Evolutionary conservation across 2,888 invertebrate genomes (phyloP), one percentile per base, ranked within the genome.

Genomic region (Mesorhabditis sp.): DNA sequence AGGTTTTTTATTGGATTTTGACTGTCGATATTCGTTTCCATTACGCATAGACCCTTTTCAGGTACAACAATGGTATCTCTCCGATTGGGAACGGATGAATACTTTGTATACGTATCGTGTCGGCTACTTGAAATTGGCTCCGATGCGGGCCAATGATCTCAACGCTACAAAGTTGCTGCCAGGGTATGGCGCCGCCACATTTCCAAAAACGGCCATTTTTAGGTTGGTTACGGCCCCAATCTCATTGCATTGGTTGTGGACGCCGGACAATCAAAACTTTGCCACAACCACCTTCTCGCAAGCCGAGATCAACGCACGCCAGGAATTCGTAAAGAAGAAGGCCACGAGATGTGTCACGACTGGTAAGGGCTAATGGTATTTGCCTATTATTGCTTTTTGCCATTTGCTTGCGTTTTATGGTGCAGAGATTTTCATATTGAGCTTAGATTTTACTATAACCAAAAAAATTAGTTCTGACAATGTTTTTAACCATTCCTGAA

Each of bases 221-320:
- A 82, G 83, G 5, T 72, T 86, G 43, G 81, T 85, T 1, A 80
- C 83, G 4, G 80, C 85, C 5, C 85, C 85, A 7, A 84, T 85
- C 28, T 82, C 86, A 0, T 72, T 85, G n/a, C 85, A 85, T 67
- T 85, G 84, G 84, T 72, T 86, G 45, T 85, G 85, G 85, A 75
- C 80, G 13, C 77, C 77, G 4, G 74, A 80, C 45, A 74, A 79
- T 66, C 78, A 78, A 5, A 75, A 73, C 61, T 84, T 76, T 66
- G 71, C 74, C 4, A 73, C 72, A 4, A 76, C 78, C 45, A 81
- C 82, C 0, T 76, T 79, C 65, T 80, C 73, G 62, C 74, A 73
- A 43, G 70, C 61, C 62, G 81, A 73, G 65, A 75, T 62, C 44
- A 75, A 68, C 58, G 58, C 58, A 50, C 58, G 79, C 61, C 65